Conservation (phyloP, 2,113 vertebrate species). For the Pterocles gutturalis region DNA sequence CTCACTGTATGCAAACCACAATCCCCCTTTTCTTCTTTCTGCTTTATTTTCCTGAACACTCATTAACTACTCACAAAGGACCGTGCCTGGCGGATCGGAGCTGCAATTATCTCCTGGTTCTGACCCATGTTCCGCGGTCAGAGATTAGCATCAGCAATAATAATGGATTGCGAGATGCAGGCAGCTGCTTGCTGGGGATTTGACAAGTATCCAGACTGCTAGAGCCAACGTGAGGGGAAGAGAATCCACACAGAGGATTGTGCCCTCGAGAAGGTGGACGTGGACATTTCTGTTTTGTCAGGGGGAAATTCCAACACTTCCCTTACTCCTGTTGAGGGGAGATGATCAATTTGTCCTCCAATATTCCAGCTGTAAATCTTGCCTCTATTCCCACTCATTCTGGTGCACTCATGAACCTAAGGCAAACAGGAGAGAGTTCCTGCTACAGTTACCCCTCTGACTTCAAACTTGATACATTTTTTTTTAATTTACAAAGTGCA, state of each 20-base stretch:
- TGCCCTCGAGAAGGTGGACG: background rate
- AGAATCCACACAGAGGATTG: background rate
- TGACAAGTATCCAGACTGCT: constrained; percentile 51
- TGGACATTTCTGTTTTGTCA: background rate
- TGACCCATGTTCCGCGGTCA: constrained; percentile 69
- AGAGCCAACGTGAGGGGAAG: background rate
- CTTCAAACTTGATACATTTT: background rate
- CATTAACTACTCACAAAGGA: constrained; percentile 77
- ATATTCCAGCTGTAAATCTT: background rate
- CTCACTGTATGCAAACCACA: constrained; percentile 74
- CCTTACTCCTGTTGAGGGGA: background rate
- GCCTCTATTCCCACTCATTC: background rate
- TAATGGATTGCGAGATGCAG: constrained; percentile 29
- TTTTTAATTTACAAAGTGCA: background rate
- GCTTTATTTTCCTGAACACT: constrained; percentile 75
- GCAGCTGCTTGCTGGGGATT: constrained; percentile 45
- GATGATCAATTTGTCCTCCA: background rate
- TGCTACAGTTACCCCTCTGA: background rate
- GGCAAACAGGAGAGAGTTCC: background rate
- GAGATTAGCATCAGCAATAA: constrained; percentile 75
- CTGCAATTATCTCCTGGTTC: constrained; percentile 75
- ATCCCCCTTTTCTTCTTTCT: constrained; percentile 68
- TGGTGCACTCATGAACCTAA: background rate
- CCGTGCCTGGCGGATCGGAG: constrained; percentile 63
- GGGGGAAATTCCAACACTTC: background rate